These are phyloP conservation scores for Serilophus lunatus DNA, from an alignment of 2,113 vertebrate species.

Conservation along the genomic window DNA sequence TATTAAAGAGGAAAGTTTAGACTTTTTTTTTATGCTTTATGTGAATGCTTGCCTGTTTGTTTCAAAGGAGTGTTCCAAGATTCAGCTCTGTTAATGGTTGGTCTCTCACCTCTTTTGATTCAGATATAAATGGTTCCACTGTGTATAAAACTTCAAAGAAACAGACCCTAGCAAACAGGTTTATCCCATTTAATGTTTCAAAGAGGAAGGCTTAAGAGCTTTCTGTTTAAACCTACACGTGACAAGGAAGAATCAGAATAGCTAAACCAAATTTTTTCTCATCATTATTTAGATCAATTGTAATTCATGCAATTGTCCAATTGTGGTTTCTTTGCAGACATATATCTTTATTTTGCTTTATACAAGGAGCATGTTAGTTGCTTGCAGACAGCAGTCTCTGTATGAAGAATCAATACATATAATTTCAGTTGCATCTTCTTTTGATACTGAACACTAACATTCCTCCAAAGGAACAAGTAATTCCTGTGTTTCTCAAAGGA, in stretches of 20 bases:
- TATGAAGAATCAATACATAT: neutral
- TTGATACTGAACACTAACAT: neutral
- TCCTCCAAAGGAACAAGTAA: constrained; percentile 1
- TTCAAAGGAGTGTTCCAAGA: neutral
- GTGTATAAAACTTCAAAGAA: neutral
- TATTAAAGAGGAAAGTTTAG: neutral
- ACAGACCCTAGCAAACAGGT: neutral
- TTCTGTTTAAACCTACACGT: neutral
- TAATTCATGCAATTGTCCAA: neutral
- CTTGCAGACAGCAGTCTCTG: neutral
- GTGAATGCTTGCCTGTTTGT: neutral
- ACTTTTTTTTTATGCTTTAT: neutral
- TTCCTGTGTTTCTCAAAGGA: neutral
- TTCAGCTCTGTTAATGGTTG: neutral
- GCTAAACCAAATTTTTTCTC: neutral
- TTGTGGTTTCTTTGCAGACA: neutral
- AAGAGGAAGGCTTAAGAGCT: neutral
- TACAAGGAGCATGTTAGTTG: neutral
- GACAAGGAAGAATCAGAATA: neutral
- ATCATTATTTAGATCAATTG: neutral
- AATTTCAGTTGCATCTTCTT: neutral
- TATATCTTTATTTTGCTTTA: neutral
- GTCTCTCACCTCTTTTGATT: neutral
- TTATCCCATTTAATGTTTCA: neutral
- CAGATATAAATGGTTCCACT: neutral